Evolutionary conservation across 1,140 invertebrate genomes (phyloP).

Genomic region (Temnothorax longispinosus): DNA sequence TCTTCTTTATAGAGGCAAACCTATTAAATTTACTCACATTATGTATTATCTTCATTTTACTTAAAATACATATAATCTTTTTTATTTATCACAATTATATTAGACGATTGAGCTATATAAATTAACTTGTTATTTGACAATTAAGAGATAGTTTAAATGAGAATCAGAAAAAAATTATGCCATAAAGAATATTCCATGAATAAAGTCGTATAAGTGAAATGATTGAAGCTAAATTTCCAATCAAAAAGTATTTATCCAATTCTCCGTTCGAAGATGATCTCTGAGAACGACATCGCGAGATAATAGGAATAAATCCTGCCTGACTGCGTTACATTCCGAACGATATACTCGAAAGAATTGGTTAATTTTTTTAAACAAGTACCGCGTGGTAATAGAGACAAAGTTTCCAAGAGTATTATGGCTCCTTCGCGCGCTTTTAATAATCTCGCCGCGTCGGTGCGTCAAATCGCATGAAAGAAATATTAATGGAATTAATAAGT

Average conservation of each 20-base stretch:
- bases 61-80: not conserved
- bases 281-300: not conserved
- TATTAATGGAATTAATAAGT: constrained; percentile 76
- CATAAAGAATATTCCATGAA: not conserved
- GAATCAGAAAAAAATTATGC: not conserved
- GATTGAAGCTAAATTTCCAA: constrained; percentile 1
- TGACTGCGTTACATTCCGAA: constrained; percentile 1
- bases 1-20: not conserved
- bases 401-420: constrained; percentile 47
- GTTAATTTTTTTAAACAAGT: constrained; percentile 54
- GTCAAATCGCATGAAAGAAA: constrained; percentile 72
- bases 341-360: constrained; percentile 23
- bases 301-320: constrained; percentile 2
- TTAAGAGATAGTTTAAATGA: not conserved
- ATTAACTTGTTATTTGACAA: not conserved
- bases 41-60: not conserved
- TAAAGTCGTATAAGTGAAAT: not conserved
- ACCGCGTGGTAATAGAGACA: constrained; percentile 42
- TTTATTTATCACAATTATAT: not conserved
- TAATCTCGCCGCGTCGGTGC: constrained; percentile 58
- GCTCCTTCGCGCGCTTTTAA: constrained; percentile 44
- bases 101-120: not conserved
- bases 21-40: not conserved
- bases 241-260: constrained; percentile 1
- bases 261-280: not conserved